Percentiles rank a stretch among this genome's conserved stretches.
These are phyloP conservation scores for Phortica okadai DNA, from an alignment of 2,888 invertebrate genomes.

Conservation along the genomic window DNA sequence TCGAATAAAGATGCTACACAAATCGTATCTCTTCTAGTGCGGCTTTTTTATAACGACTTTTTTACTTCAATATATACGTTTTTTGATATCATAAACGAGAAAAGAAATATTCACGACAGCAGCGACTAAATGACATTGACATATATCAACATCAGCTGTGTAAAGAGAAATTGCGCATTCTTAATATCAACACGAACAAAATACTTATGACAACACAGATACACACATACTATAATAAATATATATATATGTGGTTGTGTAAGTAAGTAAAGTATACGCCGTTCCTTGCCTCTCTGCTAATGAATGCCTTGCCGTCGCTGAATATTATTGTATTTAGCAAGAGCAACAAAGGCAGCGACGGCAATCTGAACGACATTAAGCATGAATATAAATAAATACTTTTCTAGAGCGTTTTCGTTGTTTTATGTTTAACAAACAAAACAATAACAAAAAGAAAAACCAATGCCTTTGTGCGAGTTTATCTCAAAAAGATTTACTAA, in stretches of 20 bases:
- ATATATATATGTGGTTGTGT: neutral
- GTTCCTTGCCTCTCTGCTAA: neutral
- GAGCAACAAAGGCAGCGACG: neutral
- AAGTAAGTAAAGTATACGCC: neutral
- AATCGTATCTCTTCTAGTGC: too few species aligned
- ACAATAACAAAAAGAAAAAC: neutral
- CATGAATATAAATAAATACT: constrained; percentile 11
- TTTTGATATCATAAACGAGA: constrained; percentile 12
- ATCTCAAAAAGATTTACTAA: neutral
- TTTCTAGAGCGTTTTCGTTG: neutral
- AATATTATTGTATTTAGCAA: neutral
- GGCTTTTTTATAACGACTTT: too few species aligned
- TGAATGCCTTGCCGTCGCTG: neutral
- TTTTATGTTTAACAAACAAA: neutral
- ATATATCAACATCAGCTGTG: constrained; percentile 59
- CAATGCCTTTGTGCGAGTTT: neutral
- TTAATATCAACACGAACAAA: constrained; percentile 59
- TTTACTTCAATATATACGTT: too few species aligned
- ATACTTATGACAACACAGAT: constrained; percentile 31
- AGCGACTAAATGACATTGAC: constrained; percentile 52
- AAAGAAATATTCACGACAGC: constrained; percentile 24
- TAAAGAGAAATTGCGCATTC: constrained; percentile 65
- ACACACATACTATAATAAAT: neutral
- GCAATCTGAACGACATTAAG: neutral
- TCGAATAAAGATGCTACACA: too few species aligned